Evolutionary conservation across 92 coral and sea anemone genomes (phyloP).

Genomic region (Porites divaricata): DNA sequence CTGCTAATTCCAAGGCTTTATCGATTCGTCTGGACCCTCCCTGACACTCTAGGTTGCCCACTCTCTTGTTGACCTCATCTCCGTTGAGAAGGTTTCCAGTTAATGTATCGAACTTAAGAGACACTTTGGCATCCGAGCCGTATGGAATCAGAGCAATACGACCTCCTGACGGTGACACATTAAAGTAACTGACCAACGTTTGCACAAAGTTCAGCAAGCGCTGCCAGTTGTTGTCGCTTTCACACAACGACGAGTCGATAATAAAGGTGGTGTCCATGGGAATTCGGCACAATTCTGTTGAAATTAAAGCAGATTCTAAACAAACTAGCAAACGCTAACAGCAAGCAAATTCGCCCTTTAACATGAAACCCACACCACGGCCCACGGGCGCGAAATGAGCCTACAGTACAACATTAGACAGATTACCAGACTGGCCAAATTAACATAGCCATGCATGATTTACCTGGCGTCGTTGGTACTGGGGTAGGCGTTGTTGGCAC

Average conservation of each 20-base stretch:
- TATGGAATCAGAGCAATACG: slow-evolving; percentile 69
- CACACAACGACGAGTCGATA: slow-evolving; percentile 64
- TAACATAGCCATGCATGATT: not conserved
- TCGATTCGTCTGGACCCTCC: slow-evolving; percentile 75
- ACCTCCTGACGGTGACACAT: slow-evolving; percentile 67
- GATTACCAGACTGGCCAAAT: not conserved
- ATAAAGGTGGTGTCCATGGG: not conserved
- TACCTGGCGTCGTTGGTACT: not conserved
- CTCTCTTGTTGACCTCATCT: not conserved
- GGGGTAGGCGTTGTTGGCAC: not conserved
- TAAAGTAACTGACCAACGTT: slow-evolving; percentile 57
- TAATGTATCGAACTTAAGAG: slow-evolving; percentile 67
- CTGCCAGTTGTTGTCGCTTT: slow-evolving; percentile 1
- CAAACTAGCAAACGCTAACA: not conserved
- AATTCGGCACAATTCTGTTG: not conserved
- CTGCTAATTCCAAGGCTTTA: slow-evolving; percentile 69
- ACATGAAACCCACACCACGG: not conserved
- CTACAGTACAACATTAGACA: not conserved
- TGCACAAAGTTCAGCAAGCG: slow-evolving; percentile 38
- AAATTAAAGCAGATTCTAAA: not conserved
- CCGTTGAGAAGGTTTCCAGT: slow-evolving; percentile 61
- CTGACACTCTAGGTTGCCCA: not conserved
- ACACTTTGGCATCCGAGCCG: slow-evolving; percentile 53
- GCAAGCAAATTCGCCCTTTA: not conserved
- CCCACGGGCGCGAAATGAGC: not conserved